Evolutionary conservation across 2,888 invertebrate genomes (phyloP), one percentile per base, ranked within the genome.

Genomic region (Hermodice carunculata): DNA sequence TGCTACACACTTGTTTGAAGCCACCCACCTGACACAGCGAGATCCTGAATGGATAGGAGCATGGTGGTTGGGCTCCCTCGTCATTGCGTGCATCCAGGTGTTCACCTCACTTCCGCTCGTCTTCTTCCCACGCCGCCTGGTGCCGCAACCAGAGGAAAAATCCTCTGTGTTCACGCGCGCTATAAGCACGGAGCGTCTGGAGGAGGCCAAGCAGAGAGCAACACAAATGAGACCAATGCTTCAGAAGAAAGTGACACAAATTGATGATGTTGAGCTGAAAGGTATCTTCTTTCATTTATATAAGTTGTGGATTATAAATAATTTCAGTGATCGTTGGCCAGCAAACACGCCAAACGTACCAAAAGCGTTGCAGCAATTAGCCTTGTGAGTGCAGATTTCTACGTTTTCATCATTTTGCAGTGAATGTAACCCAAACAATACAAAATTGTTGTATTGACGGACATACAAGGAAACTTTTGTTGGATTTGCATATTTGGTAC

Each of bases 201-300:
- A 14, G 17, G n/a, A 11, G 3, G 29, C 29, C 51, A 24, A 51
- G 28, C 26, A 11, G 24, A 40, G 34, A 19, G 58, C 58, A 3
- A 48, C 31, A 26, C 46, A 58, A 44, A 58, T 58, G 58, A 46
- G 58, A 48, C 58, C 43, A 11, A 58, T 58, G 58, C 26, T 58
- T 17, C 58, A 58, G 28, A 40, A 40, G 14, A 40, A n/a, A 40
- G 14, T 40, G 14, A 40, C 40, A n/a, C n/a, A n/a, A n/a, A n/a
- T n/a, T n/a, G n/a, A n/a, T n/a, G n/a, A n/a, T n/a, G n/a, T n/a
- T n/a, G n/a, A n/a, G n/a, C n/a, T n/a, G n/a, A n/a, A n/a, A n/a
- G n/a, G n/a, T n/a, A n/a, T n/a, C n/a, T n/a, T n/a, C n/a, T n/a
- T n/a, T n/a, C n/a, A n/a, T n/a, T n/a, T n/a, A n/a, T n/a, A n/a